phyloP scores from a whole-genome alignment of 2,888 invertebrate species.

The Drosophila mercatorum region DNA sequence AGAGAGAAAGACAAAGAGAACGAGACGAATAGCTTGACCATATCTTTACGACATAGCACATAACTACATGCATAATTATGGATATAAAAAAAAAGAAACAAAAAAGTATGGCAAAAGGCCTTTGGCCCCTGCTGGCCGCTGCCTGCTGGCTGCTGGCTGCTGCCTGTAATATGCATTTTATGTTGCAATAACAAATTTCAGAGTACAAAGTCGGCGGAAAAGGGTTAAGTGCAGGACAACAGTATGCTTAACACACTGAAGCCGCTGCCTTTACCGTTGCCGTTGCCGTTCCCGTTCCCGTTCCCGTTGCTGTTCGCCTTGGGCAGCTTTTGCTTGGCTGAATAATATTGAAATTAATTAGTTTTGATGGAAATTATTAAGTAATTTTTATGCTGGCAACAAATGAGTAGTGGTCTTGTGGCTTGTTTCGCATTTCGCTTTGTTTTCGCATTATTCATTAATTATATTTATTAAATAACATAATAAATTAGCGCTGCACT shows the following conservation, averaged over 20 bases:
- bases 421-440: conserved; percentile 14
- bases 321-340: conserved; percentile 48
- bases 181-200: conserved; percentile 58
- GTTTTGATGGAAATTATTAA: conserved; percentile 76
- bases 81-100: conserved; percentile 47
- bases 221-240: conserved; percentile 54
- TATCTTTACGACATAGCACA: conserved; percentile 30
- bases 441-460: conserved; percentile 48
- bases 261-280: conserved; percentile 28
- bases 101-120: conserved; percentile 46
- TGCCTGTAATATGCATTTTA: conserved; percentile 72
- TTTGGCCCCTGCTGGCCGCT: conserved; percentile 56
- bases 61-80: conserved; percentile 27
- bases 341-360: conserved; percentile 77
- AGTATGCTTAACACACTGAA: conserved; percentile 58
- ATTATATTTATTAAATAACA: conserved; percentile 77
- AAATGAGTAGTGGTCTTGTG: conserved; percentile 44
- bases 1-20: conserved; percentile 14
- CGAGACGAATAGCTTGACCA: conserved; percentile 17
- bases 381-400: conserved; percentile 67
- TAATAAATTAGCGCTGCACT: conserved; percentile 76
- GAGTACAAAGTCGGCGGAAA: conserved; percentile 37
- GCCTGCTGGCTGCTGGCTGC: conserved; percentile 46
- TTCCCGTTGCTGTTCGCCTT: conserved; percentile 30
- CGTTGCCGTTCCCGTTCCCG: conserved; percentile 16